Conservation (phyloP, 23 tunicate species). For the Ascidia mentula region DNA sequence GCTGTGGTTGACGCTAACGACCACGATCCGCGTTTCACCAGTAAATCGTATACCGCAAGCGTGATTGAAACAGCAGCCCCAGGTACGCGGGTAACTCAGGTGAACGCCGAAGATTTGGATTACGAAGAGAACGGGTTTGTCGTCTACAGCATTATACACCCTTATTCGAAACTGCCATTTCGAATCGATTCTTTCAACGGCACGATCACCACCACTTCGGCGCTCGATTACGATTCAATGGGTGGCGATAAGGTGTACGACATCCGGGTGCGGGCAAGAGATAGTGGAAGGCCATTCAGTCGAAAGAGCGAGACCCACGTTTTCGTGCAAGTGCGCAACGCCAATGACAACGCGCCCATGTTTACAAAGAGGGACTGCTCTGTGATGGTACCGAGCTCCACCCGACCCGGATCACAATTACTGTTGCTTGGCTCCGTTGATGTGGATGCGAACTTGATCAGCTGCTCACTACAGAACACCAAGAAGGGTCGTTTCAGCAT, state of each 20-base stretch:
- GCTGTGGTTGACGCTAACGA: constrained; percentile 84
- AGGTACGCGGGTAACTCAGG: constrained; percentile 30
- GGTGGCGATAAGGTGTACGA: constrained; percentile 10
- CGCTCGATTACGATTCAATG: constrained; percentile 42
- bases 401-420: neutral
- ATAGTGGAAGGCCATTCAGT: constrained; percentile 56
- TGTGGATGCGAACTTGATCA: constrained; percentile 36
- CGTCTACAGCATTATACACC: constrained; percentile 33
- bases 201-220: constrained; percentile 28
- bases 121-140: constrained; percentile 61
- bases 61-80: constrained; percentile 33
- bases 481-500: constrained; percentile 22
- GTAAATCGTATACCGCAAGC: constrained; percentile 25
- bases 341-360: constrained; percentile 77
- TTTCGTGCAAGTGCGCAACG: constrained; percentile 31
- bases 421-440: constrained; percentile 47
- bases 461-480: constrained; percentile 25
- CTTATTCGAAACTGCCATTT: constrained; percentile 26
- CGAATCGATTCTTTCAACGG: constrained; percentile 52
- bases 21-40: constrained; percentile 74
- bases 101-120: constrained; percentile 66
- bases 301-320: constrained; percentile 44
- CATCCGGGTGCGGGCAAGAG: constrained; percentile 52
- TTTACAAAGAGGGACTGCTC: constrained; percentile 28
- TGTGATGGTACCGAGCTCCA: constrained; percentile 5